These are phyloP conservation scores for Cavia porcellus DNA, from an alignment of 2,113 vertebrate genomes.

Conservation along the genomic window DNA sequence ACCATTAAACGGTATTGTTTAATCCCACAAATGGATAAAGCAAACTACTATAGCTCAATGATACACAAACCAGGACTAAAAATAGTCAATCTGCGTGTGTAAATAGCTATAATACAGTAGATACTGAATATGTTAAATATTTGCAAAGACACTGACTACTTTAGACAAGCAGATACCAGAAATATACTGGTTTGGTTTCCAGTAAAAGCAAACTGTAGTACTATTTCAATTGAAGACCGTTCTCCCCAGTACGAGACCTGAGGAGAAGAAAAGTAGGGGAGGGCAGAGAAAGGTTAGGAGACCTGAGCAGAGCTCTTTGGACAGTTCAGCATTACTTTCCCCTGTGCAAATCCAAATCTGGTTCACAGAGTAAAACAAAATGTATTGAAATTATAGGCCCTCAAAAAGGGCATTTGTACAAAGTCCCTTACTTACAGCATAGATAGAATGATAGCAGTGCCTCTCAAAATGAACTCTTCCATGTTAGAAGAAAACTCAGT, in stretches of 20 bases:
- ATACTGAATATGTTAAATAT: constrained; percentile 73
- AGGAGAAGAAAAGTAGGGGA: constrained; percentile 67
- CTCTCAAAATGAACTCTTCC: constrained; percentile 84
- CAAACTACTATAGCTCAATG: constrained; percentile 86
- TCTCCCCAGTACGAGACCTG: constrained; percentile 55
- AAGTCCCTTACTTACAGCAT: constrained; percentile 85
- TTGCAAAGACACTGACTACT: constrained; percentile 82
- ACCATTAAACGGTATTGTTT: constrained; percentile 90
- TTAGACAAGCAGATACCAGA: constrained; percentile 75
- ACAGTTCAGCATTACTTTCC: constrained; percentile 66
- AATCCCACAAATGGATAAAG: constrained; percentile 88
- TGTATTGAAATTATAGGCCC: constrained; percentile 86
- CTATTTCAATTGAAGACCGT: constrained; percentile 55
- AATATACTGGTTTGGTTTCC: constrained; percentile 79
- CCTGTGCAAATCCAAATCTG: constrained; percentile 78
- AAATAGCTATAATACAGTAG: constrained; percentile 78
- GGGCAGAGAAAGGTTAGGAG: constrained; percentile 65
- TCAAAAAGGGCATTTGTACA: constrained; percentile 87
- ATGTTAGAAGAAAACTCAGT: constrained; percentile 85
- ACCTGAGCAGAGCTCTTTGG: constrained; percentile 76
- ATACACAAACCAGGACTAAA: constrained; percentile 84
- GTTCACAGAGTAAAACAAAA: constrained; percentile 85
- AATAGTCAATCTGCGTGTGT: constrained; percentile 83
- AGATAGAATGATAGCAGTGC: constrained; percentile 81
- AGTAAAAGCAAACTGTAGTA: constrained; percentile 69